Evolutionary conservation across 2,888 invertebrate genomes (phyloP).

Genomic region (Caenorhabditis afra): DNA sequence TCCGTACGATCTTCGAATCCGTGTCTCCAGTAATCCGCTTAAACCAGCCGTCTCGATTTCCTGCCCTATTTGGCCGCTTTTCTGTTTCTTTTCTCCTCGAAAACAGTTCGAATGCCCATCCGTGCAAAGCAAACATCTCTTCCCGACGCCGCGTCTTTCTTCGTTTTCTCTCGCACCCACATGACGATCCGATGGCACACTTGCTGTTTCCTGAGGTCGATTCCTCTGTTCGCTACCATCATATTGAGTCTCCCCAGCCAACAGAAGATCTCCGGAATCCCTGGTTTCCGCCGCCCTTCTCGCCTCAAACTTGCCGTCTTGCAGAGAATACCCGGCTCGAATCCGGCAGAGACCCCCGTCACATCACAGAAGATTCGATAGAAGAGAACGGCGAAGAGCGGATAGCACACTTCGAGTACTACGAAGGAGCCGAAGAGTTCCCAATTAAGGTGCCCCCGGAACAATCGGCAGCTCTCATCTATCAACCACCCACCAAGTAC

Average conservation of each 20-base stretch:
- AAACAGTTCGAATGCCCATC: constrained; percentile 55
- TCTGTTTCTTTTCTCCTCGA: constrained; percentile 31
- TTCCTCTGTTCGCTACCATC: constrained; percentile 50
- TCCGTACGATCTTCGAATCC: constrained; percentile 3
- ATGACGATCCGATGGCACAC: constrained; percentile 41
- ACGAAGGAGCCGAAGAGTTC: constrained; percentile 69
- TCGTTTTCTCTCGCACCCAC: neutral
- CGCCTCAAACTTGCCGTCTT: constrained; percentile 12
- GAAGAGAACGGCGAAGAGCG: constrained; percentile 74
- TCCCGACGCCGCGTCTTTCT: constrained; percentile 24
- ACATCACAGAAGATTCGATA: constrained; percentile 68
- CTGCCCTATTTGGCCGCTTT: constrained; percentile 12
- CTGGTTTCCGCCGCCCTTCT: constrained; percentile 28
- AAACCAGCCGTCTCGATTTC: constrained; percentile 35
- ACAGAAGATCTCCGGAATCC: constrained; percentile 41
- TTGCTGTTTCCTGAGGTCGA: constrained; percentile 46
- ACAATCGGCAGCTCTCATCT: constrained; percentile 58
- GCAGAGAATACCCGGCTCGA: constrained; percentile 57
- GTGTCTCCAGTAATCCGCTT: constrained; percentile 42
- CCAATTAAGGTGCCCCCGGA: constrained; percentile 60
- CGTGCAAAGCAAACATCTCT: constrained; percentile 47
- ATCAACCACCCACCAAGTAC: constrained; percentile 54
- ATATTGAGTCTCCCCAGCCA: constrained; percentile 52
- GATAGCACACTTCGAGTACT: constrained; percentile 67
- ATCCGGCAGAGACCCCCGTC: constrained; percentile 60